These are phyloP conservation scores for Nomada ferruginata DNA, from an alignment of 2,888 invertebrate species.

Conservation along the genomic window DNA sequence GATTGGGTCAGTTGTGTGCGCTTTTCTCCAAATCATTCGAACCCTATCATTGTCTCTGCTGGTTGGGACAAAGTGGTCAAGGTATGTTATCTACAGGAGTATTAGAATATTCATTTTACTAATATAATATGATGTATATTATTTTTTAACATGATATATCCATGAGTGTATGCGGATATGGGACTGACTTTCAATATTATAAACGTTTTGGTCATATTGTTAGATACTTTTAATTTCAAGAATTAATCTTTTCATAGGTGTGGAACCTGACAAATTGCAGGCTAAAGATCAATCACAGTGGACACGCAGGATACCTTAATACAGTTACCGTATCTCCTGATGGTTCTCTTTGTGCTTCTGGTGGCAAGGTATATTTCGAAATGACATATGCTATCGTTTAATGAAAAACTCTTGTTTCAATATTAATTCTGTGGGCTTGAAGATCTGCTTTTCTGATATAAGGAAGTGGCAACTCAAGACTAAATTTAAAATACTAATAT, in stretches of 20 bases:
- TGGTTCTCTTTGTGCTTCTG: slow-evolving; percentile 99
- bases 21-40: slow-evolving; percentile 98
- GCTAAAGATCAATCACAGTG: slow-evolving; percentile 98
- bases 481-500: no score
- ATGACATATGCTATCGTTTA: neutral
- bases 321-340: slow-evolving; percentile 99
- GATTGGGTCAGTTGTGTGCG: slow-evolving; percentile 99
- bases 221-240: slow-evolving; percentile 5
- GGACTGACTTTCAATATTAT: slow-evolving; percentile 76
- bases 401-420: neutral
- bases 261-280: slow-evolving; percentile 99
- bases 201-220: slow-evolving; percentile 3
- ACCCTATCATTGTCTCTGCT: slow-evolving; percentile 99
- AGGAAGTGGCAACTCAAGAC: no score
- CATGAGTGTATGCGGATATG: slow-evolving; percentile 83
- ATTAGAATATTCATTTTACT: neutral
- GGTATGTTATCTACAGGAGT: slow-evolving; percentile 85
- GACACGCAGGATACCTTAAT: slow-evolving; percentile 98
- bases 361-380: slow-evolving; percentile 90
- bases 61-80: slow-evolving; percentile 99
- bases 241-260: slow-evolving; percentile 86
- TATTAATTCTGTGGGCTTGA: neutral
- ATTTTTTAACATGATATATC: slow-evolving; percentile 74
- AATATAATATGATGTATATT: slow-evolving; percentile 74
- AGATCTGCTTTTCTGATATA: no score